phyloP scores from a whole-genome alignment of 2,113 vertebrate genomes.

The Marcusenius ussheri region DNA sequence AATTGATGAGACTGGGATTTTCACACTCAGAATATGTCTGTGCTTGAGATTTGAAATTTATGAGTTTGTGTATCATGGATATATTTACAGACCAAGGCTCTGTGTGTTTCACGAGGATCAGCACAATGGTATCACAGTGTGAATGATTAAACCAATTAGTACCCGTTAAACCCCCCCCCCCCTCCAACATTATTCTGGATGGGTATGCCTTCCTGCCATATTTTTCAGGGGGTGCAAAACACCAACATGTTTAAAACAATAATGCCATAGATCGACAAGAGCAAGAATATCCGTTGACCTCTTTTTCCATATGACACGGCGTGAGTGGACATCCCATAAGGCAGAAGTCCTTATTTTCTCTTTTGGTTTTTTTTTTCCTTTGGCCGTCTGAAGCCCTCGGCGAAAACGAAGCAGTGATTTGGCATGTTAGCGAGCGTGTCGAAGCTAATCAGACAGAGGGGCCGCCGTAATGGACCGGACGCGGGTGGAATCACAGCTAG shows the following conservation, averaged over 20 bases:
- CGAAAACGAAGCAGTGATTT: conserved; percentile 93
- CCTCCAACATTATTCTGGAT: background rate
- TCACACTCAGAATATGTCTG: background rate
- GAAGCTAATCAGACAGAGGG: conserved; percentile 92
- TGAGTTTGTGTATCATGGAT: background rate
- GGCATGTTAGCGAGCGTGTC: conserved; percentile 98
- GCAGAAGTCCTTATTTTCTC: conserved; percentile 25
- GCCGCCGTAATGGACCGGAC: conserved; percentile 97
- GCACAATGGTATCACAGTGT: background rate
- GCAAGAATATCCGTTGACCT: conserved; percentile 21
- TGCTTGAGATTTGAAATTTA: background rate
- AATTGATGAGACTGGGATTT: background rate
- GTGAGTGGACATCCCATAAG: conserved; percentile 8
- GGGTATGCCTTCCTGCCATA: background rate
- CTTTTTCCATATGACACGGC: conserved; percentile 17
- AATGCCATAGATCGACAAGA: background rate
- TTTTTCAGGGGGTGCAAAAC: background rate
- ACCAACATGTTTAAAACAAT: background rate
- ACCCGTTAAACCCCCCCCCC: background rate
- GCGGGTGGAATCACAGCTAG: conserved; percentile 97
- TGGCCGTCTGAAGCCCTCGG: conserved; percentile 65
- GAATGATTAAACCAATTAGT: background rate
- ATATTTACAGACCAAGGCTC: background rate
- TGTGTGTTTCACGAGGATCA: background rate
- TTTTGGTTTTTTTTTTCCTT: conserved; percentile 39